phyloP scores from a whole-genome alignment of 2,888 invertebrate species.

The Melipona bicolor region DNA sequence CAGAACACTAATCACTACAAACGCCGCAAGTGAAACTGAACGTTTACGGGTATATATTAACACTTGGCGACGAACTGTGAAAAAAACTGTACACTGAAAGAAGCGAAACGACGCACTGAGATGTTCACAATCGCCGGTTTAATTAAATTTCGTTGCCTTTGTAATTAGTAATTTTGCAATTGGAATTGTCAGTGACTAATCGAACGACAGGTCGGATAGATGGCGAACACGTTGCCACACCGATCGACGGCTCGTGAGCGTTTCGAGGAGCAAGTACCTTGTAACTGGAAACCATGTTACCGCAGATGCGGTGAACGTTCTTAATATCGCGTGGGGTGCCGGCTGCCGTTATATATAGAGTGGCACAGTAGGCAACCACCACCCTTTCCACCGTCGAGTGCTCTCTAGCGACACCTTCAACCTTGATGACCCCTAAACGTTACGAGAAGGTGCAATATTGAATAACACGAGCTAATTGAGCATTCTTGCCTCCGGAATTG shows the following conservation, averaged over 20 bases:
- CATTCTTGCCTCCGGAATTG: slow-evolving; percentile 7
- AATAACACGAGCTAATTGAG: slow-evolving; percentile 17
- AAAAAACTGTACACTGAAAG: slow-evolving; percentile 29
- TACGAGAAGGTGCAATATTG: slow-evolving; percentile 35
- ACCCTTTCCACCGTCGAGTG: slow-evolving; percentile 62
- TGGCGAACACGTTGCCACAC: slow-evolving; percentile 57
- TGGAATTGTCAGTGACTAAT: neutral
- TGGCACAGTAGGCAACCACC: slow-evolving; percentile 80
- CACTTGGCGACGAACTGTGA: slow-evolving; percentile 12
- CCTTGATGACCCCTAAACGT: slow-evolving; percentile 78
- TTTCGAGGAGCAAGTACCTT: slow-evolving; percentile 80
- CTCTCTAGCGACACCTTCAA: slow-evolving; percentile 61
- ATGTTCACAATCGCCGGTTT: slow-evolving; percentile 33
- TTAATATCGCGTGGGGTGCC: slow-evolving; percentile 81
- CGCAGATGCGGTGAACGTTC: slow-evolving; percentile 84
- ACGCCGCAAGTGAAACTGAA: neutral
- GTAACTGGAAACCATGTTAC: slow-evolving; percentile 83
- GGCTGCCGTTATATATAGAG: slow-evolving; percentile 82
- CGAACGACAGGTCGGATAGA: slow-evolving; percentile 6
- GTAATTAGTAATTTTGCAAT: slow-evolving; percentile 6
- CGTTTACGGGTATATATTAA: neutral
- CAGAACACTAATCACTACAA: slow-evolving; percentile 33
- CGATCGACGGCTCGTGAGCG: slow-evolving; percentile 57
- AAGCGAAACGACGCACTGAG: slow-evolving; percentile 26
- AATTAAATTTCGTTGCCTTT: slow-evolving; percentile 6